Base-by-base conservation (phyloP, 1,140 invertebrate species). In the Aleiodes sp. region DNA sequence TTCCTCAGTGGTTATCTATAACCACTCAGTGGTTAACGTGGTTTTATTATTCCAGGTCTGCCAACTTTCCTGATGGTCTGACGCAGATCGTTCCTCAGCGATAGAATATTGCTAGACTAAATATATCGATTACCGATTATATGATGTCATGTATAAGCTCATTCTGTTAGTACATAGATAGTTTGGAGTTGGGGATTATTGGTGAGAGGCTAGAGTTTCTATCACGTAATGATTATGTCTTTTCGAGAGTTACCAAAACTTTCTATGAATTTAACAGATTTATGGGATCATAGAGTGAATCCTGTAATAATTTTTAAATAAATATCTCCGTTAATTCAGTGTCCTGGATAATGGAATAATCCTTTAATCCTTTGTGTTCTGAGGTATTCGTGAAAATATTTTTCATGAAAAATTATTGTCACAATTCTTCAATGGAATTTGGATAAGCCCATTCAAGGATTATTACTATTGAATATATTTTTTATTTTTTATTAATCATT, bases 61-160 rank as follows among this genome's bases (percentile, higher is more conserved):
- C 57, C 56, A 68, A 68, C 66, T 68, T 46, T 29, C 35, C 66
- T 61, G 57, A 68, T 57, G 59, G 66, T 33, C 37, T 68, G 61
- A 68, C 66, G 57, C 60, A 43, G 57, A 68, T 68, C 66, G 39
- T 68, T 61, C 56, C 57, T 68, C 57, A 68, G 57, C 57, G 57
- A 26, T 35, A 60, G 41, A 68, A 43, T 35, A 60, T 59, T 33
- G 24, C 3, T 46, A 19, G 16, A 8, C 7, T 46, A 4, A 19
- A 46, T 46, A 28, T 68, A 68, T 68, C 66, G 66, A 68, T 68
- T 68, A 68, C 37, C 66, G 57, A 68, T 68, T 61, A 68, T 14
- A 28, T 43, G 16, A 56, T n/a, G n/a, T 19, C 33, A 35, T 33
- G 57, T 39, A 67, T 62, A 37, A 62, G 60, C 28, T 35, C 33